Evolutionary conservation across 2,888 invertebrate genomes (phyloP).

Genomic region (Thymelicus lineola): DNA sequence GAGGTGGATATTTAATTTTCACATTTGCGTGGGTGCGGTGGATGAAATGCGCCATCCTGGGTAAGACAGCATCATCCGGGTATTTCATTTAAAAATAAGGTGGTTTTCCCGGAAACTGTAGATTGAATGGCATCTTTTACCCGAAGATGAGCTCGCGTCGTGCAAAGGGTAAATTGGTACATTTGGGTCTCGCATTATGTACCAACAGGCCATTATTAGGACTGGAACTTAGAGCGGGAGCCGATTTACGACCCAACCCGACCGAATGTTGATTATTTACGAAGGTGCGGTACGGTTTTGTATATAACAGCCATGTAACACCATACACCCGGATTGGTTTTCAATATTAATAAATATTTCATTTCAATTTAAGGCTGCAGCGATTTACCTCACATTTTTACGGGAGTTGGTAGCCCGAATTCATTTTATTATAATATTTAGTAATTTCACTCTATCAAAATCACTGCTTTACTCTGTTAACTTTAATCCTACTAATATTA

Average conservation of each 20-base stretch:
- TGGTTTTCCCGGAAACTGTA: conserved; percentile 56
- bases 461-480: too few relatives aligned
- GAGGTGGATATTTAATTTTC: neutral
- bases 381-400: too few relatives aligned
- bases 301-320: conserved; percentile 8
- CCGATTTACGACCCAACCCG: conserved; percentile 37
- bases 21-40: neutral
- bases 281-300: conserved; percentile 30
- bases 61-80: conserved; percentile 42
- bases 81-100: conserved; percentile 61
- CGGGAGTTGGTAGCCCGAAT: too few relatives aligned
- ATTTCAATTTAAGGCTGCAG: too few relatives aligned
- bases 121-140: conserved; percentile 63
- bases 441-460: too few relatives aligned
- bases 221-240: conserved; percentile 52
- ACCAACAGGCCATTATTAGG: conserved; percentile 63
- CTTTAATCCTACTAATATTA: too few relatives aligned
- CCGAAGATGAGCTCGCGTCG: conserved; percentile 52
- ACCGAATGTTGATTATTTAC: conserved; percentile 37
- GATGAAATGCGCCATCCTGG: conserved; percentile 8
- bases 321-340: conserved; percentile 16
- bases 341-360: conserved; percentile 3
- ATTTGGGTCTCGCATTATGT: conserved; percentile 65
- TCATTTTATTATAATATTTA: too few relatives aligned
- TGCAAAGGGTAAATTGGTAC: conserved; percentile 67